A percentile compares a stretch with the other conserved stretches of the same genome.
Conservation (phyloP, 2,113 vertebrate species). For the Microcebus jonahi region DNA sequence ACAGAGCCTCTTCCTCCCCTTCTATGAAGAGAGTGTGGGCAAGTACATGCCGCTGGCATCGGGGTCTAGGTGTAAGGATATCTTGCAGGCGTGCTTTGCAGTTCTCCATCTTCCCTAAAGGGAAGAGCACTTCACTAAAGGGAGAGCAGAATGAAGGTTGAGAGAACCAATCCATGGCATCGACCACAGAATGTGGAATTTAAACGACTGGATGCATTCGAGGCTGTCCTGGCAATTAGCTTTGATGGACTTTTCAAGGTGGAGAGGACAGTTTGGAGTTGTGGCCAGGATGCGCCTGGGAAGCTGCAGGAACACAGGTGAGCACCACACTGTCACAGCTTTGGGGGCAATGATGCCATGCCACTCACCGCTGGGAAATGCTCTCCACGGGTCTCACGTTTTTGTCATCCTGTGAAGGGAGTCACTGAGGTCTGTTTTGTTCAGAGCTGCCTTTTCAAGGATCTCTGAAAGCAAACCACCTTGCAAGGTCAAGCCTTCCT, state of each 20-base stretch:
- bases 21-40: too few species aligned
- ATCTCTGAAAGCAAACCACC: neutral
- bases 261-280: neutral
- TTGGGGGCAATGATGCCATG: too few species aligned
- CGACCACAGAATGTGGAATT: neutral
- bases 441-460: neutral
- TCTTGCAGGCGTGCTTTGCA: too few species aligned
- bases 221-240: neutral
- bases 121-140: neutral
- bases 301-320: neutral
- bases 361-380: too few species aligned
- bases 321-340: neutral
- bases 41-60: too few species aligned
- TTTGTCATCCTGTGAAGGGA: neutral
- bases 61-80: too few species aligned
- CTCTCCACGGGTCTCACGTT: neutral
- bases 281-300: neutral
- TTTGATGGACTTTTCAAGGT: neutral
- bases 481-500: neutral
- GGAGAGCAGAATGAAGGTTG: neutral
- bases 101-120: neutral
- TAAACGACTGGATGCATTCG: neutral
- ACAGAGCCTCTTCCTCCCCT: too few species aligned
- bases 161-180: neutral
- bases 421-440: neutral